Evolutionary conservation across 2,888 invertebrate genomes (phyloP), one percentile per base, ranked within the genome.

Genomic region (Nephrotoma flavescens): DNA sequence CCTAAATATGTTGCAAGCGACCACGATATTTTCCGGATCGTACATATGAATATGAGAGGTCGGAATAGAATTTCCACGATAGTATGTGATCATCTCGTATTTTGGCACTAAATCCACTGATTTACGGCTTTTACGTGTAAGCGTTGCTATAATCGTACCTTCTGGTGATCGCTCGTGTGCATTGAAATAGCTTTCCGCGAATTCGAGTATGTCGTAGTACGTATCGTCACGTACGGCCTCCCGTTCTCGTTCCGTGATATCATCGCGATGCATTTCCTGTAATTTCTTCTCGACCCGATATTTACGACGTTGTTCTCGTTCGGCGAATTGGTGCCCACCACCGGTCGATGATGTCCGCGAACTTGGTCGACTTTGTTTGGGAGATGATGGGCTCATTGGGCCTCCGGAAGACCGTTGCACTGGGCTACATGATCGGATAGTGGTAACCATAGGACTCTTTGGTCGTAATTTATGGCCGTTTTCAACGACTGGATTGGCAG

Each of bases 31-130:
- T 90, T 98, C 98, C 0, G 98, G 97, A 92, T 98, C 98, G 90
- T 98, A 97, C 93, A 98, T 94, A 89, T 97, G 97, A 89, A 98
- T 96, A 91, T 98, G 98, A 0, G 98, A 98, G 86, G 96, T 97
- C 0, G 97, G 97, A 89, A 98, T 98, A 87, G 95, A 95, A 89
- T 96, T 96, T 83, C 95, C 96, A 90, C 97, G 96, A 90, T 96
- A 96, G 90, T 96, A 98, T 0, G 95, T 95, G 41, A 98, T 95
- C 97, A 98, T 98, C 91, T 98, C 98, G 89, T 96, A 96, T 90
- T 97, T 97, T 4, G 97, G 96, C 45, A 98, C 93, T 88, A 95
- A 92, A 90, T 97, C 97, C 89, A 95, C 93, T 9, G 95, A 95
- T 89, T 96, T 96, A 52, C 94, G 92, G 0, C 93, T 93, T 91